phyloP scores from a whole-genome alignment of 1,140 invertebrate genomes.

The Euwallacea fornicatus region DNA sequence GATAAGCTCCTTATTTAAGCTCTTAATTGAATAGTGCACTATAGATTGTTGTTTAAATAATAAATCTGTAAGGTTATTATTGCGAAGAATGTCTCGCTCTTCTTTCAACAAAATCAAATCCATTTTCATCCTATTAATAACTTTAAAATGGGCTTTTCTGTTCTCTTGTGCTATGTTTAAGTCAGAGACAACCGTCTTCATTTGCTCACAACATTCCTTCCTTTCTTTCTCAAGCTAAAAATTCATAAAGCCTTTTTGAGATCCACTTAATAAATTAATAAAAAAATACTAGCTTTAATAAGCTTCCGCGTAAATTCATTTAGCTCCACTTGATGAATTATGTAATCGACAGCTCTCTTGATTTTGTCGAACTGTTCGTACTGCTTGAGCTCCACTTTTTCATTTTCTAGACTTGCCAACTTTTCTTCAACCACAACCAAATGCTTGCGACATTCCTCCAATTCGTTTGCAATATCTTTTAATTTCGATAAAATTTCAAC shows the following conservation, averaged over 20 bases:
- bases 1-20: conserved; percentile 92
- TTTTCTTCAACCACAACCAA: conserved; percentile 96
- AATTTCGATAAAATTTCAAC: conserved; percentile 95
- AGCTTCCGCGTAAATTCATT: conserved; percentile 93
- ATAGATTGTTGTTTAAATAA: conserved; percentile 94
- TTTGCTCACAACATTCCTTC: conserved; percentile 87
- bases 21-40: conserved; percentile 92
- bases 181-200: conserved; percentile 81
- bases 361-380: conserved; percentile 99
- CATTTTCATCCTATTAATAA: conserved; percentile 87
- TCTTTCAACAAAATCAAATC: conserved; percentile 85
- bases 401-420: conserved; percentile 93
- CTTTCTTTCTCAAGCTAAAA: conserved; percentile 76
- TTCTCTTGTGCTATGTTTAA: conserved; percentile 89
- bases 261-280: background rate
- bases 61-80: conserved; percentile 81
- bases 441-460: conserved; percentile 97
- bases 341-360: conserved; percentile 92
- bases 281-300: conserved; percentile 64
- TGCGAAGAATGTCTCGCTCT: conserved; percentile 87
- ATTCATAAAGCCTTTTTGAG: background rate
- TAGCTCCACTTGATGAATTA: conserved; percentile 95
- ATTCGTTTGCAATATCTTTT: conserved; percentile 94
- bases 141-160: conserved; percentile 79
- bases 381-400: conserved; percentile 99